These are phyloP conservation scores for Sebastes alutus DNA, from an alignment of 2,797 vertebrate species.

Conservation along the genomic window DNA sequence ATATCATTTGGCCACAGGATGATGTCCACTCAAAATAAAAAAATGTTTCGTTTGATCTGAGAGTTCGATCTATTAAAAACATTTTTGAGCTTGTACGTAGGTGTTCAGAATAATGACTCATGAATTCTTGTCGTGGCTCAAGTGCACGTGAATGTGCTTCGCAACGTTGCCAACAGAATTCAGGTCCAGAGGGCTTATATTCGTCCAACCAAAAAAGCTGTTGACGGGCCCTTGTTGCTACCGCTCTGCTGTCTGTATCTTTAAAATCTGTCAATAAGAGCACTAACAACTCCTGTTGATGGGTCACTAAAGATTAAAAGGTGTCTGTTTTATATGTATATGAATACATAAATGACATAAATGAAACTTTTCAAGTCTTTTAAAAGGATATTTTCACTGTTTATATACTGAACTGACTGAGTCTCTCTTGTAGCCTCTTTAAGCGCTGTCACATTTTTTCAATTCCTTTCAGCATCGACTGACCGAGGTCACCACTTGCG, in stretches of 20 bases:
- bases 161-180: background rate
- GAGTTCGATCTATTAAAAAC: background rate
- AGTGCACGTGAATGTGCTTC: background rate
- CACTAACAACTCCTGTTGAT: background rate
- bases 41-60: background rate
- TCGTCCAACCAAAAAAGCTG: background rate
- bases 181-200: background rate
- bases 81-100: too few species aligned
- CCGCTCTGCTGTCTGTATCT: background rate
- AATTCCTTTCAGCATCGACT: background rate
- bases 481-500: background rate
- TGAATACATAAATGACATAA: background rate
- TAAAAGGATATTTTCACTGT: background rate
- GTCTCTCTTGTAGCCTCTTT: background rate
- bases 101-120: background rate
- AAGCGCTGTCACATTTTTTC: background rate
- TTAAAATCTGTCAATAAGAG: background rate
- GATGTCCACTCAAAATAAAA: slow-evolving; percentile 63
- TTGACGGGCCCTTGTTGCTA: background rate
- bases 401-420: background rate
- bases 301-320: too few species aligned
- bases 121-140: background rate
- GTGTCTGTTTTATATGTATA: background rate
- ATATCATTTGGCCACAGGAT: slow-evolving; percentile 17
- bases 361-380: background rate